A percentile compares a stretch with the other conserved stretches of the same genome.
phyloP scores from a whole-genome alignment of 2,888 invertebrate species.

The Cerastis leucographa region DNA sequence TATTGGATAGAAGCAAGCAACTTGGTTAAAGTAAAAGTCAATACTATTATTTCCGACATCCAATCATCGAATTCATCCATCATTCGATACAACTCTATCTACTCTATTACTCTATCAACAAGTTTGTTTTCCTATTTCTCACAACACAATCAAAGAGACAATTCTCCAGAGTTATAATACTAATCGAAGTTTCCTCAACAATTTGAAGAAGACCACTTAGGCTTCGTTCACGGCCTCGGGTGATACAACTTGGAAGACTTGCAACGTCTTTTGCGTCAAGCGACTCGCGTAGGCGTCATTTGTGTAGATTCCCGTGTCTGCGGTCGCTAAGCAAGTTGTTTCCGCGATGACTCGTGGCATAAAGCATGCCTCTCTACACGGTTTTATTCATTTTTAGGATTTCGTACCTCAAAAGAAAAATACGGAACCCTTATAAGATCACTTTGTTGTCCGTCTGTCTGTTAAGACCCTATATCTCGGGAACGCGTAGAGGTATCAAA shows the following conservation, averaged over 20 bases:
- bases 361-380: background rate
- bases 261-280: background rate
- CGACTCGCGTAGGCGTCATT: background rate
- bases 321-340: background rate
- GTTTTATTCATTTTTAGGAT: background rate
- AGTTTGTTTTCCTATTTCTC: background rate
- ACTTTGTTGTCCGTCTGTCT: no score
- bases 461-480: no score
- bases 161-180: slow-evolving; percentile 2
- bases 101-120: background rate
- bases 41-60: background rate
- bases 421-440: no score
- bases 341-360: background rate
- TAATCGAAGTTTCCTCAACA: slow-evolving; percentile 20
- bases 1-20: background rate
- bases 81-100: background rate
- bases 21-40: background rate
- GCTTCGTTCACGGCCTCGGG: background rate
- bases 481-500: no score
- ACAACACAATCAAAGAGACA: slow-evolving; percentile 10
- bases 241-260: background rate
- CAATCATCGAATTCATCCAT: background rate
- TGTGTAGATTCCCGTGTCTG: background rate
- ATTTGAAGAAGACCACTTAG: background rate
- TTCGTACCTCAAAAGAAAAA: no score